Conservation (phyloP, 2,797 vertebrate species). For the Hoplostethus mediterraneus region DNA sequence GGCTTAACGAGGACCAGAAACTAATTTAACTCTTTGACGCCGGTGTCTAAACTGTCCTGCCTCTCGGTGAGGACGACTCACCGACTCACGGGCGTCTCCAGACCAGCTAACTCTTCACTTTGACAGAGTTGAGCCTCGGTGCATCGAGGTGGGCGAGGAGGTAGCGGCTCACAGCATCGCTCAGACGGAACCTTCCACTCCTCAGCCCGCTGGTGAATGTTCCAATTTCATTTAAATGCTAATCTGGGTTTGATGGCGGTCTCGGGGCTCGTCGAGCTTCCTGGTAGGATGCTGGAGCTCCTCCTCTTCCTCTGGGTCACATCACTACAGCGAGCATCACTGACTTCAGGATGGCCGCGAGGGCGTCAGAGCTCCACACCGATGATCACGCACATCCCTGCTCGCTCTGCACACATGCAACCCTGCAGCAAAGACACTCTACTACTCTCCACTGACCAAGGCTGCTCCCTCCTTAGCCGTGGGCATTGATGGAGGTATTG, state of each 20-base stretch:
- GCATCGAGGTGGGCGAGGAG: background rate
- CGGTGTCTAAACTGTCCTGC: constrained; percentile 41
- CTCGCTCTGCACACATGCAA: constrained; percentile 15
- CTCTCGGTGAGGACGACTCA: constrained; percentile 13
- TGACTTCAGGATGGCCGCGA: no score
- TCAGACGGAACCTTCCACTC: constrained; percentile 17
- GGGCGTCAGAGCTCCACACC: no score
- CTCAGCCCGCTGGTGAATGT: constrained; percentile 42
- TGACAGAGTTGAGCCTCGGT: background rate
- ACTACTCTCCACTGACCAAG: background rate
- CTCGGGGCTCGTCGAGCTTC: constrained; percentile 26
- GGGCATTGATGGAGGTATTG: constrained; percentile 22
- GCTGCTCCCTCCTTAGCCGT: constrained; percentile 20
- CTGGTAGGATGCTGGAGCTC: constrained; percentile 11
- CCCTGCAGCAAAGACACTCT: background rate
- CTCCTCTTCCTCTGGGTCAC: constrained; percentile 6
- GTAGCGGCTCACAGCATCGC: no score
- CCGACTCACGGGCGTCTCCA: constrained; percentile 3
- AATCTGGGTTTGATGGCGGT: constrained; percentile 60
- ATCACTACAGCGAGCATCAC: constrained; percentile 1
- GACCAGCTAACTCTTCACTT: constrained; percentile 17
- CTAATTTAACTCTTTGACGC: constrained; percentile 45
- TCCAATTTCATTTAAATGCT: constrained; percentile 66
- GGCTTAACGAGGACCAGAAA: background rate
- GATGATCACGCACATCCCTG: constrained; percentile 34